These are phyloP conservation scores for Streptopelia turtur DNA, from an alignment of 2,797 vertebrate species.

Conservation along the genomic window DNA sequence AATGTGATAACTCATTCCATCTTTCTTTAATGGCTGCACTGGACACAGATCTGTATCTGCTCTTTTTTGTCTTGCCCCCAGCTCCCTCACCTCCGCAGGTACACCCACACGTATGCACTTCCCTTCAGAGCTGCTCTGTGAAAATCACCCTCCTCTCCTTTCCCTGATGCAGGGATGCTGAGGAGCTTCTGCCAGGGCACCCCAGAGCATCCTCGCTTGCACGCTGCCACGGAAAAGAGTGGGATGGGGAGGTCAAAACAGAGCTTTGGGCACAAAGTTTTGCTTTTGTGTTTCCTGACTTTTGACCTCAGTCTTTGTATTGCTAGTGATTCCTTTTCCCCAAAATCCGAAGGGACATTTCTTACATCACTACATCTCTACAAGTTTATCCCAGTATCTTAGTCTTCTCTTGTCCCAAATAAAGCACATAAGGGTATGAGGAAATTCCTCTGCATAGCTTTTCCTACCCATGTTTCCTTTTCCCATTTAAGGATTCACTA, in stretches of 20 bases:
- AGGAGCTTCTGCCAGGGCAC: background rate
- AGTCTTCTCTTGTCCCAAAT: background rate
- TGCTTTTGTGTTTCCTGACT: background rate
- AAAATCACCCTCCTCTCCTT: background rate
- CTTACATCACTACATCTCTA: background rate
- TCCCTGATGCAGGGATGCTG: background rate
- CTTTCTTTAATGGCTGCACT: background rate
- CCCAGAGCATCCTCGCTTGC: background rate
- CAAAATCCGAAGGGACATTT: background rate
- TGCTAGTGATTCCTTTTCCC: background rate
- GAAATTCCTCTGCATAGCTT: background rate
- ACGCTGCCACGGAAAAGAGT: background rate
- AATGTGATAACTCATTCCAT: background rate
- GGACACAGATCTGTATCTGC: background rate
- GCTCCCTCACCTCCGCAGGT: accelerated
- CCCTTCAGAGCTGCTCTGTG: background rate
- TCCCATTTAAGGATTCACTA: background rate
- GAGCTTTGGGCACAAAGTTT: background rate
- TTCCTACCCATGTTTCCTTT: background rate
- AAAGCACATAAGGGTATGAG: background rate
- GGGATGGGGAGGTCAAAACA: accelerated
- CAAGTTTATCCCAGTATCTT: background rate
- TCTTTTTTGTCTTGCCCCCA: background rate
- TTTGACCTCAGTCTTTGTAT: background rate
- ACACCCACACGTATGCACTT: accelerated